These are phyloP conservation scores for Loriculus beryllinus DNA, from an alignment of 2,797 vertebrate genomes.

Conservation along the genomic window DNA sequence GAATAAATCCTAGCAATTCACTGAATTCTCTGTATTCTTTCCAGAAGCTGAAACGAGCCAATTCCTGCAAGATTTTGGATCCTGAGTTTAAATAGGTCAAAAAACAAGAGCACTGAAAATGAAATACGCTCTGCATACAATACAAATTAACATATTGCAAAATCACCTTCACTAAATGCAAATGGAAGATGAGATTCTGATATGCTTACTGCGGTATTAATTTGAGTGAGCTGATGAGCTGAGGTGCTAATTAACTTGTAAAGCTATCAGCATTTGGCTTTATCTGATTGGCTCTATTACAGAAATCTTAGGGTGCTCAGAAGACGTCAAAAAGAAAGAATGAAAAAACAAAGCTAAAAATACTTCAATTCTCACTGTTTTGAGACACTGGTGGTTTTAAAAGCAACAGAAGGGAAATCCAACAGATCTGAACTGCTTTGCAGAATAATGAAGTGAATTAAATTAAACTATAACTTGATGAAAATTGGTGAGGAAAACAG, in stretches of 20 bases:
- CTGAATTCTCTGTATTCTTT: background rate
- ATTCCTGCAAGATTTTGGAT: background rate
- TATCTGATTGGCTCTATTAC: constrained; percentile 26
- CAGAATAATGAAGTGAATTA: constrained; percentile 66
- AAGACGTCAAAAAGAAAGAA: background rate
- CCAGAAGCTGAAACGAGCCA: background rate
- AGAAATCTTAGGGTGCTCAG: background rate
- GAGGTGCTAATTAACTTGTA: constrained; percentile 55
- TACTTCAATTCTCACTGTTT: constrained; percentile 16
- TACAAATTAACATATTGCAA: constrained; percentile 40
- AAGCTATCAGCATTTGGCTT: constrained; percentile 15
- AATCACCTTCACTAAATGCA: constrained; percentile 46
- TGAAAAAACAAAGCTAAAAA: constrained; percentile 36
- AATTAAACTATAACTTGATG: constrained; percentile 68
- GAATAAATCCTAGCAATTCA: background rate
- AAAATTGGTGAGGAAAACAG: constrained; percentile 58
- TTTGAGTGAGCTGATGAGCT: constrained; percentile 34
- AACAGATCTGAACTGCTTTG: constrained; percentile 32
- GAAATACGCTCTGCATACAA: background rate
- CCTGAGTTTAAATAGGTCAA: background rate
- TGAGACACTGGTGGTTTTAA: constrained; percentile 24
- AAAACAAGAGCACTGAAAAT: background rate
- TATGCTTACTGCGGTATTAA: constrained; percentile 12
- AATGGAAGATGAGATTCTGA: constrained; percentile 9
- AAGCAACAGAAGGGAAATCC: constrained; percentile 50